Percentiles rank a stretch among this genome's conserved stretches.
Conservation (phyloP, 35 echinoderm and acorn worm genomes). For the Lytechinus pictus region DNA sequence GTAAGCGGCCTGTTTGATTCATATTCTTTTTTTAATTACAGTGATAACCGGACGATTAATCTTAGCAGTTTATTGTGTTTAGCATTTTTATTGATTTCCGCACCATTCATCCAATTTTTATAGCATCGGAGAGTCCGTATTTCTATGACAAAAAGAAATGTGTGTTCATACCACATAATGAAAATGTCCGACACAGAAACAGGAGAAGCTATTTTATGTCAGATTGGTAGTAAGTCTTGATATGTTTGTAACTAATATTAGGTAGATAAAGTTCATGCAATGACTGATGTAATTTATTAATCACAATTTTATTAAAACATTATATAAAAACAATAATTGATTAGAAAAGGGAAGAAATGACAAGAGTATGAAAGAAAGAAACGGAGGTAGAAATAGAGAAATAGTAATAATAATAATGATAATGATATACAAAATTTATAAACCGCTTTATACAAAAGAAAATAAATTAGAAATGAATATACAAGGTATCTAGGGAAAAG, state of each 20-base stretch:
- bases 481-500: too few species aligned
- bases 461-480: too few species aligned
- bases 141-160: too few species aligned
- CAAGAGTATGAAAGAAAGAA: not conserved
- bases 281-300: too few species aligned
- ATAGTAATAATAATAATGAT: not conserved
- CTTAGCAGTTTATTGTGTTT: not conserved
- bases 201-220: too few species aligned
- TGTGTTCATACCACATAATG: too few species aligned
- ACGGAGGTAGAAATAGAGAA: not conserved
- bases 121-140: not conserved
- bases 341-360: not conserved
- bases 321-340: not conserved
- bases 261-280: too few species aligned
- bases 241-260: too few species aligned
- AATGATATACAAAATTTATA: too few species aligned
- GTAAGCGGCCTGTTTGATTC: not conserved
- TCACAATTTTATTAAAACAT: not conserved
- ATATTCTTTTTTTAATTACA: not conserved
- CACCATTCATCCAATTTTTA: not conserved
- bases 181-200: too few species aligned
- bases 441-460: too few species aligned
- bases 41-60: not conserved
- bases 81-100: not conserved
- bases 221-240: too few species aligned